Evolutionary conservation across 1,140 invertebrate species (phyloP).

Genomic region (Doryteuthis pealeii): DNA sequence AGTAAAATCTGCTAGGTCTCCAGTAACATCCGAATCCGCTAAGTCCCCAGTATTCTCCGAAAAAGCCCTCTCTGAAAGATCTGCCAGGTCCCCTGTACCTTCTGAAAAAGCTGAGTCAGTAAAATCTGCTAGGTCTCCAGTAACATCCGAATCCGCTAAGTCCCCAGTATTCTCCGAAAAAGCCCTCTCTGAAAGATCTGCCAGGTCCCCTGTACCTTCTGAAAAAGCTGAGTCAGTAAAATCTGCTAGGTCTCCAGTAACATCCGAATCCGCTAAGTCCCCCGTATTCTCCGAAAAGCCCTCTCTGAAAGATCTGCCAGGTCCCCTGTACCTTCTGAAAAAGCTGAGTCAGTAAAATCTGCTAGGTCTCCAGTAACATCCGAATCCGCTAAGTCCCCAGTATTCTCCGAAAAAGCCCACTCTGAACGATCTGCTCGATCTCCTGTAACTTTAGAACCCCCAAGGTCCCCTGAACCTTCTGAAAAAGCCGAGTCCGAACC

Average conservation of each 20-base stretch:
- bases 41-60: background rate
- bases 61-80: background rate
- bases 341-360: background rate
- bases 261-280: background rate
- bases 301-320: background rate
- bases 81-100: background rate
- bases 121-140: background rate
- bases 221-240: background rate
- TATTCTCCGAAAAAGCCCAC: background rate
- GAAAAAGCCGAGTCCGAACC: background rate
- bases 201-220: background rate
- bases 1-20: background rate
- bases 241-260: background rate
- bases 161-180: background rate
- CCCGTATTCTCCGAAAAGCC: background rate
- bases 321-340: background rate
- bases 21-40: too few species aligned
- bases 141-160: background rate
- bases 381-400: background rate
- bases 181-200: background rate
- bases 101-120: background rate
- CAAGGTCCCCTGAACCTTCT: background rate
- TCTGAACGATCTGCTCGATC: background rate
- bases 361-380: background rate
- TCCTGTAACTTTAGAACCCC: background rate